These are phyloP conservation scores for Cathartes aura DNA, from an alignment of 2,113 vertebrate genomes.

Conservation along the genomic window DNA sequence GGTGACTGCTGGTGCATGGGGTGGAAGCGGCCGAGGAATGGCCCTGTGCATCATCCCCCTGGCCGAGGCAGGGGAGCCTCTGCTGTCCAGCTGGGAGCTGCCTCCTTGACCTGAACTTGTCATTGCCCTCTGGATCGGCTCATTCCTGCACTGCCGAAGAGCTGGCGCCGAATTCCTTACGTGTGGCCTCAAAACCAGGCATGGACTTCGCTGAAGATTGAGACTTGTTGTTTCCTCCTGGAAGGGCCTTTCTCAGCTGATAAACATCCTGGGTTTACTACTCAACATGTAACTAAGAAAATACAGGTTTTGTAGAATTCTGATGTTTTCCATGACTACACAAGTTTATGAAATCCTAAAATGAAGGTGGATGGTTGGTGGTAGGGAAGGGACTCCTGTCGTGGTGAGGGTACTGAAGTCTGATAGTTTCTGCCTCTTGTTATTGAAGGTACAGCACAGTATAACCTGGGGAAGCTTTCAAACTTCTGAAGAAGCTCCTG, in stretches of 20 bases:
- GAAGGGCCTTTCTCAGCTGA: not conserved
- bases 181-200: constrained; percentile 75
- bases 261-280: rapidly evolving
- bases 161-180: constrained; percentile 58
- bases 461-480: not conserved
- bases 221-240: not conserved
- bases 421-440: not conserved
- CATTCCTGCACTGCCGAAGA: constrained; percentile 26
- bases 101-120: constrained; percentile 63
- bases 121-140: constrained; percentile 45
- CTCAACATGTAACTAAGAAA: rapidly evolving
- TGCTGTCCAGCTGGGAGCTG: constrained; percentile 76
- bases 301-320: no score
- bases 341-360: not conserved
- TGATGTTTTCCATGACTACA: not conserved
- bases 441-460: not conserved
- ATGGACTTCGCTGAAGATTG: constrained; percentile 42
- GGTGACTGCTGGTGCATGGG: not conserved
- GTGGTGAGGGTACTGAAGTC: rapidly evolving
- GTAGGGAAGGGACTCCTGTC: not conserved
- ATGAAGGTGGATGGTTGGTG: not conserved
- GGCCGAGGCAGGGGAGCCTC: constrained; percentile 9
- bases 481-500: not conserved
- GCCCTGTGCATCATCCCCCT: not conserved
- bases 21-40: not conserved